A percentile compares a stretch with the other conserved stretches of the same genome.
phyloP scores from a whole-genome alignment of 1,140 invertebrate genomes.

The Hestina assimilis region DNA sequence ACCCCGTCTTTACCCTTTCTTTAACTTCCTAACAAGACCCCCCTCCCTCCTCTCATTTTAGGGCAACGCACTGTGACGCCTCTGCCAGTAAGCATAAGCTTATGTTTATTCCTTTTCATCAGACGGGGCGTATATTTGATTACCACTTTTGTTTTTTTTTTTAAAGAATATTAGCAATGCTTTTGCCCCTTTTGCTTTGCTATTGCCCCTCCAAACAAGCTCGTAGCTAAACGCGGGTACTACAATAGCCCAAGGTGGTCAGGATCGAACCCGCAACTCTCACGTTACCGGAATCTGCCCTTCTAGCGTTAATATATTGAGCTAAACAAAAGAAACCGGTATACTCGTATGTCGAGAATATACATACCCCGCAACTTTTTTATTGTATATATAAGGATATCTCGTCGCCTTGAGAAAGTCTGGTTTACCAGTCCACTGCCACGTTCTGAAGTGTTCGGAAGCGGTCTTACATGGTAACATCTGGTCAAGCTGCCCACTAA shows the following conservation, averaged over 20 bases:
- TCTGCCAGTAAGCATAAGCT: no score
- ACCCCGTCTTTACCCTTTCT: no score
- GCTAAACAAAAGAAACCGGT: neutral
- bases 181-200: no score
- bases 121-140: neutral
- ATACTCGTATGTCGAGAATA: neutral
- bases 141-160: neutral
- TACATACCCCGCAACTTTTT: constrained; percentile 84
- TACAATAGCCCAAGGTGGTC: no score
- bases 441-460: constrained; percentile 82
- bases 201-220: no score
- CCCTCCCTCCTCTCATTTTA: no score
- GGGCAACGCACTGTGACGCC: no score
- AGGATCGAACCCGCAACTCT: no score
- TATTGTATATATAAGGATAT: constrained; percentile 81
- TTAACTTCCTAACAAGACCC: no score
- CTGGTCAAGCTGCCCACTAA: constrained; percentile 83
- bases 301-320: neutral
- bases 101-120: neutral
- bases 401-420: constrained; percentile 81
- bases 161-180: no score
- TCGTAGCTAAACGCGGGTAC: no score
- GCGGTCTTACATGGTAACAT: constrained; percentile 87
- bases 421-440: constrained; percentile 82
- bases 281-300: no score